A percentile compares a stretch with the other conserved stretches of the same genome.
Conservation (phyloP, 2,797 vertebrate genomes). For the Tapera naevia region DNA sequence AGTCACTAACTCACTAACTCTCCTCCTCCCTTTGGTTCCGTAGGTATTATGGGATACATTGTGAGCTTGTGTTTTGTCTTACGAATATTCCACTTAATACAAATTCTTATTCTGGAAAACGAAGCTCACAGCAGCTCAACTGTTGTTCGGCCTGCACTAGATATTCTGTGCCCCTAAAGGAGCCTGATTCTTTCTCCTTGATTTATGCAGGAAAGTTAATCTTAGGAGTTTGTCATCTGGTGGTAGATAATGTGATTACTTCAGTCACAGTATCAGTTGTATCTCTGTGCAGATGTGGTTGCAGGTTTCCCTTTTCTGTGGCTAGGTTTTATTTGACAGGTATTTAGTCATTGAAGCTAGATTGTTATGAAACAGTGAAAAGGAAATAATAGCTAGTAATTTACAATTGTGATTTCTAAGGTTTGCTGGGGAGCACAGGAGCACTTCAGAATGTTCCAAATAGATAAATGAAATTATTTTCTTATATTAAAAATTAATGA, state of each 20-base stretch:
- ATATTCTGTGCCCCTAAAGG: not conserved
- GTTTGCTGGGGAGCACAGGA: not conserved
- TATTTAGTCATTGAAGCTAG: not conserved
- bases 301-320: not conserved
- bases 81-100: rapidly evolving
- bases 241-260: not conserved
- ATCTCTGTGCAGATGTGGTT: not conserved
- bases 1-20: not conserved
- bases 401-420: not conserved
- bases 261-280: not conserved
- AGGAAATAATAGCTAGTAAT: not conserved
- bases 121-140: not conserved
- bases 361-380: not conserved
- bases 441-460: not conserved
- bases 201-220: not conserved
- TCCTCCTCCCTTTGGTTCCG: not conserved
- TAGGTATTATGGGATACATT: not conserved
- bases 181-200: not conserved
- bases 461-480: not conserved
- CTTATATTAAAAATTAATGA: not conserved
- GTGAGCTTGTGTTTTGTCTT: not conserved
- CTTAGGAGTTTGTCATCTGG: not conserved
- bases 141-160: not conserved
- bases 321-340: not conserved
- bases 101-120: not conserved